Evolutionary conservation across 2,797 vertebrate genomes (phyloP).

Genomic region (Paramormyrops hopkinsi): DNA sequence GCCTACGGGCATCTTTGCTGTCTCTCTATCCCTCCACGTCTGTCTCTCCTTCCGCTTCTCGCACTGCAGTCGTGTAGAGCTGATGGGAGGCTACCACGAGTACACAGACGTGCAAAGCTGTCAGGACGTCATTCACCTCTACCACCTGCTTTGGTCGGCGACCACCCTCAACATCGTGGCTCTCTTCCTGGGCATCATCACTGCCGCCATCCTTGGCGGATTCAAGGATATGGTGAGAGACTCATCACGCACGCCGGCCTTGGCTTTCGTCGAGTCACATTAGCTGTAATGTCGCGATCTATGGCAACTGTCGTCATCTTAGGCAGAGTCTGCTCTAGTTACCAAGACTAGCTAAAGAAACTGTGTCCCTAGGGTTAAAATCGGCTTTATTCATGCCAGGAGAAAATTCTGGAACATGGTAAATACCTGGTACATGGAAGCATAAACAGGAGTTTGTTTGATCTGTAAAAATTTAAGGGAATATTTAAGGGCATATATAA

Average conservation of each 20-base stretch:
- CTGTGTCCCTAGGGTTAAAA: background rate
- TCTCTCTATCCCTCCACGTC: conserved; percentile 32
- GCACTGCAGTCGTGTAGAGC: conserved; percentile 60
- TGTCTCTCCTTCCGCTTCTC: conserved; percentile 39
- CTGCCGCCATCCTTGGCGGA: conserved; percentile 88
- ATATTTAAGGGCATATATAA: no score
- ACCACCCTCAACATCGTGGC: conserved; percentile 94
- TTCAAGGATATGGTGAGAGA: conserved; percentile 92
- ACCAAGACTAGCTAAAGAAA: background rate
- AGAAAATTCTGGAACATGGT: background rate
- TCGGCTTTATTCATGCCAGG: background rate
- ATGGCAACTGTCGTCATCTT: background rate
- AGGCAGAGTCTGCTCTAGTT: background rate
- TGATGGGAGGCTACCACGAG: conserved; percentile 85
- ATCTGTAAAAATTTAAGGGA: background rate
- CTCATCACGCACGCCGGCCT: background rate
- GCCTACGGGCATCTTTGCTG: conserved; percentile 7
- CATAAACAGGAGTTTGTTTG: background rate
- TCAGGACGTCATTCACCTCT: conserved; percentile 92
- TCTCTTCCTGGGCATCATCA: conserved; percentile 92
- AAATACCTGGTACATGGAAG: background rate
- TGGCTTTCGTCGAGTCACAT: background rate
- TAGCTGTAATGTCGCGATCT: background rate
- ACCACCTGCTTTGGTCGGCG: conserved; percentile 91
- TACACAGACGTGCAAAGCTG: conserved; percentile 94